Conservation (phyloP, 2,888 invertebrate genomes). For the Heteropelma amictum region DNA sequence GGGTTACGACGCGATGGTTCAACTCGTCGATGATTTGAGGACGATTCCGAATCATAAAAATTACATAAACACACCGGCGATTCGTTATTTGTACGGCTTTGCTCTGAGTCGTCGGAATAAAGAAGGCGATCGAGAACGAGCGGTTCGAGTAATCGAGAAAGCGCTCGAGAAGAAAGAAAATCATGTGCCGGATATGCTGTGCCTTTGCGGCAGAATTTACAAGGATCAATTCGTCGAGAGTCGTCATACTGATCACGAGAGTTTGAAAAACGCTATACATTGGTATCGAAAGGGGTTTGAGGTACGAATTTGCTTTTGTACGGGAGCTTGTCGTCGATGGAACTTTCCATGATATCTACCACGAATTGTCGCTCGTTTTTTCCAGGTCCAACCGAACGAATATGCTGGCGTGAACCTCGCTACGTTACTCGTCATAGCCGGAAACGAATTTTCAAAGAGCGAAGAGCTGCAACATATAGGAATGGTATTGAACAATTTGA, state of each 20-base stretch:
- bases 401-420: constrained; percentile 99
- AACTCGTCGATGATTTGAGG: constrained; percentile 94
- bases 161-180: constrained; percentile 96
- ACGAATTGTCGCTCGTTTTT: background rate
- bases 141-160: constrained; percentile 93
- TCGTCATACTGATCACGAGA: constrained; percentile 91
- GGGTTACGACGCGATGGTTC: constrained; percentile 98
- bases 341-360: background rate
- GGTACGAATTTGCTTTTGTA: constrained; percentile 63
- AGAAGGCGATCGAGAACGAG: constrained; percentile 96
- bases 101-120: constrained; percentile 97
- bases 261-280: constrained; percentile 94
- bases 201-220: constrained; percentile 98
- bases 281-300: constrained; percentile 99
- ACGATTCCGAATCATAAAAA: constrained; percentile 93
- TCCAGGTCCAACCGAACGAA: constrained; percentile 94
- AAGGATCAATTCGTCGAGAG: constrained; percentile 99
- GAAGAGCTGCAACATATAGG: constrained; percentile 95
- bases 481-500: constrained; percentile 96
- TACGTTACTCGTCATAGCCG: constrained; percentile 96
- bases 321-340: no score
- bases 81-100: constrained; percentile 96
- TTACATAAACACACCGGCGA: constrained; percentile 92
- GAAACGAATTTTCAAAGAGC: constrained; percentile 95
- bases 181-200: constrained; percentile 97